These are phyloP conservation scores for Selenia dentaria DNA, from an alignment of 2,888 invertebrate species.

Conservation along the genomic window DNA sequence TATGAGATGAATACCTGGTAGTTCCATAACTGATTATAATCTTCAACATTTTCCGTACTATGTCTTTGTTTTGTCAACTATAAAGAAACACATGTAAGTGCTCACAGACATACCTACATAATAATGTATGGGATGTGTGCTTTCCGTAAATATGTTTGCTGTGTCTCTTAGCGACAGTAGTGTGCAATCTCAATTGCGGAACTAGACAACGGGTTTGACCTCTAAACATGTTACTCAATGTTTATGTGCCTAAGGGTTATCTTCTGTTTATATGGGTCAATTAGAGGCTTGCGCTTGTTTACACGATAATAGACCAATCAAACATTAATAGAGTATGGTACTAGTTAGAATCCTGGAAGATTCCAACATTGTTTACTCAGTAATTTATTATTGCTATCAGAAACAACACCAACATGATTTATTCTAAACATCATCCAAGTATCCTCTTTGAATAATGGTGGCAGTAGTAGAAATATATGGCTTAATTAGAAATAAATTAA, in stretches of 20 bases:
- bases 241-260: slow-evolving; percentile 57
- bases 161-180: slow-evolving; percentile 47
- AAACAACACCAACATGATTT: too few relatives aligned
- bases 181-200: slow-evolving; percentile 55
- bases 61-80: slow-evolving; percentile 18
- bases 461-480: too few relatives aligned
- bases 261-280: slow-evolving; percentile 51
- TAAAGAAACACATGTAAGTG: slow-evolving; percentile 5
- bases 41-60: slow-evolving; percentile 18
- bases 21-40: too few relatives aligned
- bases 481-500: too few relatives aligned
- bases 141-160: slow-evolving; percentile 49
- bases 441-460: too few relatives aligned
- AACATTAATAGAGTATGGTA: slow-evolving; percentile 1
- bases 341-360: slow-evolving; percentile 2
- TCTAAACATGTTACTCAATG: slow-evolving; percentile 60
- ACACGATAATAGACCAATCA: slow-evolving; percentile 12
- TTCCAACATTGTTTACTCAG: not conserved
- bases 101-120: not conserved
- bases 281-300: slow-evolving; percentile 25
- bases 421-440: too few relatives aligned
- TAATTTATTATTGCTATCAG: too few relatives aligned
- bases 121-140: slow-evolving; percentile 20
- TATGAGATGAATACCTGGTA: not conserved
- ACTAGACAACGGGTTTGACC: slow-evolving; percentile 67